Evolutionary conservation across 2,888 invertebrate genomes (phyloP), one percentile per base, ranked within the genome.

Genomic region (Drosophila leonis): DNA sequence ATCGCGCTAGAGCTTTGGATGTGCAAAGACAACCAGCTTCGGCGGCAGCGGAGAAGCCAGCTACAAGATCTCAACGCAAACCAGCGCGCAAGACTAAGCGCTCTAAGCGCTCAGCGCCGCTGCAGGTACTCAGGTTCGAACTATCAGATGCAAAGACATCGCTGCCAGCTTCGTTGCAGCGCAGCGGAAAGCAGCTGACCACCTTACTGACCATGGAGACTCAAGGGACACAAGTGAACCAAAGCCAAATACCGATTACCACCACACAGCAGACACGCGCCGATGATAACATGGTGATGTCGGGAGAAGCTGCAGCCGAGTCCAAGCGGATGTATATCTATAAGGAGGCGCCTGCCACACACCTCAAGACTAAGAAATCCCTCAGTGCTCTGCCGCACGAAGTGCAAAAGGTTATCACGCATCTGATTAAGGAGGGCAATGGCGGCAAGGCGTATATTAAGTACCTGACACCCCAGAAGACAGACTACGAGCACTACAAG

Each of bases 121-220:
- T 84, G 4, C 80, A 91, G 33, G 77, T 91, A 65, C 80, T 93
- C 12, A 91, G 91, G 69, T 93, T 93, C 60, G 92, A 93, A 67
- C n/a, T 93, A 31, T 66, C 88, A 0, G 93, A 93, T 75, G 93
- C 92, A 13, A 93, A 91, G 66, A 77, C 82, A 13, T 84, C 91
- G 0, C 76, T 91, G 46, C 72, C 87, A 6, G 41, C 64, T 7
- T 46, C 78, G 1, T 39, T 74, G 27, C 70, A 80, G 35, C 75
- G 82, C 5, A 37, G 57, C 1, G 65, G 52, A 0, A 83, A 85
- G 29, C 72, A 78, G n/a, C 15, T 83, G 7, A 60, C 76, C 46
- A 61, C 59, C 0, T 44, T 75, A 0, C 64, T 87, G 29, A 82
- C 87, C 2, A 76, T 78, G 83, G 86, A 88, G 48, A 70, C 67